Evolutionary conservation across 2,888 invertebrate species (phyloP).

Genomic region (Drosophila affinis): DNA sequence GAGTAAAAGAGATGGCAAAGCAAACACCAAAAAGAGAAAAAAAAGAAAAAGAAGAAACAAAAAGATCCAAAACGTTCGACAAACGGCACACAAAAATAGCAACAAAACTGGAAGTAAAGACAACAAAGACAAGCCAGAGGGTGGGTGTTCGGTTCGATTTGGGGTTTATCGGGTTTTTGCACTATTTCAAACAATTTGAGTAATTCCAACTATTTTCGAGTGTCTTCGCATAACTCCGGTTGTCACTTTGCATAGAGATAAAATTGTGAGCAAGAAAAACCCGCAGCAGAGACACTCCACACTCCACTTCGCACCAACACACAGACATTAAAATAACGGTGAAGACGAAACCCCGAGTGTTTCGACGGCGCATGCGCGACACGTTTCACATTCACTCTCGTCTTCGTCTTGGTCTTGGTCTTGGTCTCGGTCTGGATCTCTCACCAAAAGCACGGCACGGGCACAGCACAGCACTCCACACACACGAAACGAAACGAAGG

Average conservation of each 20-base stretch:
- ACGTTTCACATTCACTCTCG: constrained; percentile 79
- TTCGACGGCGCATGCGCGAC: constrained; percentile 71
- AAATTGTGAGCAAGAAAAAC: constrained; percentile 35
- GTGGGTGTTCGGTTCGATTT: constrained; percentile 46
- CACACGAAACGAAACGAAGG: constrained; percentile 22
- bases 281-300: constrained; percentile 15
- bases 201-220: constrained; percentile 59
- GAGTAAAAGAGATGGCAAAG: constrained; percentile 68
- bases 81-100: constrained; percentile 41
- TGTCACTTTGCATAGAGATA: constrained; percentile 63
- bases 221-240: constrained; percentile 50
- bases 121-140: background rate
- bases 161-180: constrained; percentile 48
- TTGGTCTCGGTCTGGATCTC: constrained; percentile 10
- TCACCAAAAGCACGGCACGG: constrained; percentile 5
- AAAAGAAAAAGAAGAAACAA: constrained; percentile 13
- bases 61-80: constrained; percentile 21
- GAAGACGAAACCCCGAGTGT: constrained; percentile 59
- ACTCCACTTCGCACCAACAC: constrained; percentile 17
- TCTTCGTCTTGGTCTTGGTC: constrained; percentile 24
- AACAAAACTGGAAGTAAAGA: constrained; percentile 23
- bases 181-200: constrained; percentile 47
- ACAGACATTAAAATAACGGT: constrained; percentile 67
- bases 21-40: constrained; percentile 33
- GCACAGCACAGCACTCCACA: constrained; percentile 11